phyloP scores from a whole-genome alignment of 2,113 vertebrate genomes.

The Stictonetta naevosa region DNA sequence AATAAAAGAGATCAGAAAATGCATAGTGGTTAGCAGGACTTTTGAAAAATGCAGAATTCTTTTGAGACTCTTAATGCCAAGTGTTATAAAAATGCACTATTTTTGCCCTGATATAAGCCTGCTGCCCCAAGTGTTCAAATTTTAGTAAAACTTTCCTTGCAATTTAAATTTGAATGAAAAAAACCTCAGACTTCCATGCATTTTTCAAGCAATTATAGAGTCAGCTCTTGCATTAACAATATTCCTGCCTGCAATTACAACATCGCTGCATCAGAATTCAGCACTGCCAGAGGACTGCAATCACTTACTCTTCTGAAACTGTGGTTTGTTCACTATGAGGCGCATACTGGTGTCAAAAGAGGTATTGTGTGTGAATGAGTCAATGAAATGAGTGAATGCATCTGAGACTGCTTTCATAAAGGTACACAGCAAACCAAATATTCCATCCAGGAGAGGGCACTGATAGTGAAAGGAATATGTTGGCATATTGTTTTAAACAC shows the following conservation, averaged over 20 bases:
- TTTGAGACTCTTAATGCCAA: not conserved
- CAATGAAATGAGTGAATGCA: not conserved
- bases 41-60: not conserved
- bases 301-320: not conserved
- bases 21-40: not conserved
- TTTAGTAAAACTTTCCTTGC: not conserved
- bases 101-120: not conserved
- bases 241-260: not conserved
- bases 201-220: not conserved
- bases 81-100: not conserved
- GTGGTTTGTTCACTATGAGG: not conserved
- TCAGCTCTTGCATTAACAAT: not conserved
- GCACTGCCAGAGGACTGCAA: not conserved
- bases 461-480: not conserved
- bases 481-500: not conserved
- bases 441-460: constrained; percentile 48
- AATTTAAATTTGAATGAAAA: not conserved
- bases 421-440: not conserved
- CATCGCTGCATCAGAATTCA: not conserved
- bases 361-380: not conserved
- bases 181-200: not conserved
- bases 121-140: not conserved
- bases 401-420: not conserved
- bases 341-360: not conserved
- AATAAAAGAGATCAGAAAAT: not conserved